A percentile compares a stretch with the other conserved stretches of the same genome.
Conservation (phyloP, 2,113 vertebrate species). For the Scolopax mira region DNA sequence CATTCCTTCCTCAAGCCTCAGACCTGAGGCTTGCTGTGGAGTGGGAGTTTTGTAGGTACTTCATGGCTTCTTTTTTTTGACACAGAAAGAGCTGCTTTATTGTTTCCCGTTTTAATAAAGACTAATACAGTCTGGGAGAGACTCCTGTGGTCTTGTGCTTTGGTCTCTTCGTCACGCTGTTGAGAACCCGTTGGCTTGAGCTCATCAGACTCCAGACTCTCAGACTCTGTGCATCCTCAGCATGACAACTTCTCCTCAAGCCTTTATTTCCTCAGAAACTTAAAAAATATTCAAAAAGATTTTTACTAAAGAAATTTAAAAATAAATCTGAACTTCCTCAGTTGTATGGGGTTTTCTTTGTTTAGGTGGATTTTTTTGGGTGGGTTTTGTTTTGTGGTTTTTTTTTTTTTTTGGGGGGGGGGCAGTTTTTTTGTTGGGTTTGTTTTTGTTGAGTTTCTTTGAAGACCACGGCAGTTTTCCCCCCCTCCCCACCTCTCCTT, state of each 20-base stretch:
- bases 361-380: no score
- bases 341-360: no score
- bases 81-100: fast-evolving
- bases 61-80: not conserved
- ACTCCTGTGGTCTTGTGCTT: not conserved
- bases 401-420: not conserved
- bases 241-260: fast-evolving
- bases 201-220: not conserved
- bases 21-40: not conserved
- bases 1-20: not conserved
- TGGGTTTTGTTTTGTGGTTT: not conserved
- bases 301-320: no score
- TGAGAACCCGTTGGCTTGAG: not conserved
- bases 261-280: not conserved
- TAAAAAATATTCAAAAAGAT: not conserved
- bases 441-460: not conserved
- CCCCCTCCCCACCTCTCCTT: not conserved
- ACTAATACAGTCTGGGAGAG: fast-evolving
- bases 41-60: not conserved
- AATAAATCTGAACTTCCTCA: not conserved
- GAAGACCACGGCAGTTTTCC: not conserved
- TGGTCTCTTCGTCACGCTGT: not conserved
- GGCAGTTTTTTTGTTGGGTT: not conserved
- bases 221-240: not conserved
- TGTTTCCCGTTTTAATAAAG: not conserved